phyloP scores from a whole-genome alignment of 2,113 vertebrate genomes.

The Oryzias celebensis region DNA sequence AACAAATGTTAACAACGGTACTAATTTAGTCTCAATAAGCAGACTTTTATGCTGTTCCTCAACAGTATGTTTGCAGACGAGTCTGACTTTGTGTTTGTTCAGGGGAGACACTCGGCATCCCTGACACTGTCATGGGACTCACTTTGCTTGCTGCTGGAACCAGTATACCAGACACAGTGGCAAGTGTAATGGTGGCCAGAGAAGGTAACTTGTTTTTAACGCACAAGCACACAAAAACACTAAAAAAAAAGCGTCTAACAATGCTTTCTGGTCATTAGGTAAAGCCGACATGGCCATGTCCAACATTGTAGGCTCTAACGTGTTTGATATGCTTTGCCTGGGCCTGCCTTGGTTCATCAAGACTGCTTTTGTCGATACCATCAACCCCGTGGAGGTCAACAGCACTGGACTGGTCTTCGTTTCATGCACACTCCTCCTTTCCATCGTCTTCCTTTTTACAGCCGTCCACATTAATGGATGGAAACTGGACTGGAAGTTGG shows the following conservation, averaged over 20 bases:
- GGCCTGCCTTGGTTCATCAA: constrained; percentile 96
- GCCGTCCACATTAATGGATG: constrained; percentile 89
- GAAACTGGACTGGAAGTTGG: constrained; percentile 92
- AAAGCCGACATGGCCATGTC: constrained; percentile 98
- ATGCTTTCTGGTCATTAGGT: constrained; percentile 71
- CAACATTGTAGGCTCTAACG: constrained; percentile 96
- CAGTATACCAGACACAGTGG: constrained; percentile 93
- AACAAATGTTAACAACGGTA: constrained; percentile 7
- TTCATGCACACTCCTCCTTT: constrained; percentile 86
- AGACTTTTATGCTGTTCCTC: too few species aligned
- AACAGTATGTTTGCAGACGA: background rate
- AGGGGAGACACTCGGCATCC: constrained; percentile 92
- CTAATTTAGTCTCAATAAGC: too few species aligned
- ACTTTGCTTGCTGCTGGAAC: constrained; percentile 95
- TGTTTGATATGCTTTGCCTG: constrained; percentile 95
- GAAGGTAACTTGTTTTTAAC: constrained; percentile 80
- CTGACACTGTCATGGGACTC: constrained; percentile 96
- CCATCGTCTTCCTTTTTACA: constrained; percentile 87
- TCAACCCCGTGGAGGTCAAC: constrained; percentile 85
- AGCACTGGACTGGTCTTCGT: constrained; percentile 89
- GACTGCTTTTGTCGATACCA: constrained; percentile 85
- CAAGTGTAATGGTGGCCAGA: constrained; percentile 92
- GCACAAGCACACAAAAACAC: background rate
- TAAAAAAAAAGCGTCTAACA: background rate
- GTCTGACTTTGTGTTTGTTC: constrained; percentile 8